phyloP scores from a whole-genome alignment of 2,888 invertebrate species.

The Chromoteleia sp. region DNA sequence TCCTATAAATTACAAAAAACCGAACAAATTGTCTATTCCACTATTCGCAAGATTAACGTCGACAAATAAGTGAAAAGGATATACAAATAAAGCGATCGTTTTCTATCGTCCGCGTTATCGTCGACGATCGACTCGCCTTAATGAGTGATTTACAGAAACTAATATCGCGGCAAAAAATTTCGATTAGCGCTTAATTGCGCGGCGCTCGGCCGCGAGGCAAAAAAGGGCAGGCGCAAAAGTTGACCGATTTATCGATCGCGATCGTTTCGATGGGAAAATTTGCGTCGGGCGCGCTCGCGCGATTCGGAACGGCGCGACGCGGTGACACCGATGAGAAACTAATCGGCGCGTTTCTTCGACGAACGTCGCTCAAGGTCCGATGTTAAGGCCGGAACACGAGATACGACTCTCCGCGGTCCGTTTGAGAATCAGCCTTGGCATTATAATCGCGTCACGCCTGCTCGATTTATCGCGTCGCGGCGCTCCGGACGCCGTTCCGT shows the following conservation, averaged over 20 bases:
- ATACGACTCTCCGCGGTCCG: constrained; percentile 44
- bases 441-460: constrained; percentile 65
- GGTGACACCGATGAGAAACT: constrained; percentile 38
- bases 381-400: constrained; percentile 59
- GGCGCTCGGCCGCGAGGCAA: neutral
- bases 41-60: too few relatives aligned
- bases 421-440: constrained; percentile 61
- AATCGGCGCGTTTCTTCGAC: constrained; percentile 43
- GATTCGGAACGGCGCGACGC: constrained; percentile 17
- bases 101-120: too few relatives aligned
- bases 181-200: neutral
- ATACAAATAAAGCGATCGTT: too few relatives aligned
- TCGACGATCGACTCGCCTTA: neutral
- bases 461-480: constrained; percentile 43
- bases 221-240: neutral
- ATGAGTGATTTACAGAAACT: constrained; percentile 14
- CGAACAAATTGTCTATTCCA: too few relatives aligned
- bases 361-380: constrained; percentile 48
- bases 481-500: neutral
- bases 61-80: too few relatives aligned
- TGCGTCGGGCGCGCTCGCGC: neutral
- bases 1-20: too few relatives aligned
- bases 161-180: neutral
- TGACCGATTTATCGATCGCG: constrained; percentile 2
- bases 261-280: constrained; percentile 17